Percentiles rank a stretch among this genome's conserved stretches.
These are phyloP conservation scores for Propsilocerus akamusi DNA, from an alignment of 1,140 invertebrate genomes.

Conservation along the genomic window DNA sequence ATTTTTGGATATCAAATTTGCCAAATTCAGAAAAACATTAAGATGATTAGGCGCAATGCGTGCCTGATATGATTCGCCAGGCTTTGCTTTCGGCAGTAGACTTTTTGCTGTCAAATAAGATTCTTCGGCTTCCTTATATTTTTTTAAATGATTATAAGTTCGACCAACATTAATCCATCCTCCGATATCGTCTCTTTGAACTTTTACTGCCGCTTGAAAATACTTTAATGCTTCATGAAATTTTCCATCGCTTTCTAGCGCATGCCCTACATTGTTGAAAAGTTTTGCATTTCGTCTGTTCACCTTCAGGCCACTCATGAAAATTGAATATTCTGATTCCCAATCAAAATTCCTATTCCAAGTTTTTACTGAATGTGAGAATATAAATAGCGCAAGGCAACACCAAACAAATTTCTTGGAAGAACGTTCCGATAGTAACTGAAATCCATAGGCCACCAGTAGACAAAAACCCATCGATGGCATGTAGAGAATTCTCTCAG, in stretches of 20 bases:
- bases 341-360: constrained; percentile 78
- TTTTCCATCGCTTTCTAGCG: constrained; percentile 67
- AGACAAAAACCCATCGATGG: constrained; percentile 96
- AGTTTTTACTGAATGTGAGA: constrained; percentile 63
- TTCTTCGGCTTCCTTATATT: constrained; percentile 78
- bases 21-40: constrained; percentile 90
- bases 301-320: constrained; percentile 77
- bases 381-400: constrained; percentile 40
- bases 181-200: constrained; percentile 89
- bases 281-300: constrained; percentile 87
- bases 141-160: constrained; percentile 82
- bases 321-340: constrained; percentile 83
- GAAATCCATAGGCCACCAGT: constrained; percentile 65
- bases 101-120: constrained; percentile 81
- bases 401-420: constrained; percentile 38
- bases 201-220: constrained; percentile 81
- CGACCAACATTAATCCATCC: constrained; percentile 93
- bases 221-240: constrained; percentile 76
- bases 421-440: constrained; percentile 18
- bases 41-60: constrained; percentile 90
- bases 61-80: constrained; percentile 86
- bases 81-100: constrained; percentile 73
- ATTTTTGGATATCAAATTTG: constrained; percentile 88
- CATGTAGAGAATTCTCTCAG: constrained; percentile 88
- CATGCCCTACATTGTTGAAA: constrained; percentile 94